phyloP scores from a whole-genome alignment of 2,888 invertebrate genomes.

The Agonopterix arenella region DNA sequence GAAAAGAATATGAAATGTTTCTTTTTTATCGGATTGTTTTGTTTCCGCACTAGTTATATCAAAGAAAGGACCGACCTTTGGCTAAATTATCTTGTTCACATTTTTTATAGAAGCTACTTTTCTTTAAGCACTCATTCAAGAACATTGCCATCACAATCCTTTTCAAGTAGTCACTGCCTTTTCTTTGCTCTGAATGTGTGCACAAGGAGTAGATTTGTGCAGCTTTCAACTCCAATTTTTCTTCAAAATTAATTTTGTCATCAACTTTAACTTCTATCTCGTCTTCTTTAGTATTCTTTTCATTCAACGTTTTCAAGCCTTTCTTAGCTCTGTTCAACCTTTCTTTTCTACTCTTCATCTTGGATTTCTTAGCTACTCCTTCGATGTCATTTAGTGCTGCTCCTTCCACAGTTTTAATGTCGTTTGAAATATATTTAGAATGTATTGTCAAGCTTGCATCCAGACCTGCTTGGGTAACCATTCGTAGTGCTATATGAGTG shows the following conservation, averaged over 20 bases:
- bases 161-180: constrained; percentile 83
- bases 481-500: constrained; percentile 84
- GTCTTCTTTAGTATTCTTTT: constrained; percentile 40
- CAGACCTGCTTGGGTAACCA: constrained; percentile 83
- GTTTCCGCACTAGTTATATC: neutral
- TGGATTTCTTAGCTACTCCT: constrained; percentile 53
- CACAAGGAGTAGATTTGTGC: constrained; percentile 80
- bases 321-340: constrained; percentile 56
- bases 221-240: constrained; percentile 50
- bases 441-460: constrained; percentile 64
- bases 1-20: constrained; percentile 15
- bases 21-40: neutral
- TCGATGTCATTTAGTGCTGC: constrained; percentile 54
- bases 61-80: constrained; percentile 28
- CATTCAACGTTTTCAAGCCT: constrained; percentile 41
- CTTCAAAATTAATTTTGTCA: constrained; percentile 44
- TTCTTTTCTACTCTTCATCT: constrained; percentile 60
- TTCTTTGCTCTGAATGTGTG: constrained; percentile 78
- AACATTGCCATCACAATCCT: constrained; percentile 87
- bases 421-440: constrained; percentile 50
- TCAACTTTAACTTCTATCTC: constrained; percentile 36
- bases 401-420: constrained; percentile 45
- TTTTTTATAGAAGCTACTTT: constrained; percentile 78
- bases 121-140: constrained; percentile 82
- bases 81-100: constrained; percentile 28